These are phyloP conservation scores for Oriolus oriolus DNA, from an alignment of 2,113 vertebrate genomes.

Conservation along the genomic window DNA sequence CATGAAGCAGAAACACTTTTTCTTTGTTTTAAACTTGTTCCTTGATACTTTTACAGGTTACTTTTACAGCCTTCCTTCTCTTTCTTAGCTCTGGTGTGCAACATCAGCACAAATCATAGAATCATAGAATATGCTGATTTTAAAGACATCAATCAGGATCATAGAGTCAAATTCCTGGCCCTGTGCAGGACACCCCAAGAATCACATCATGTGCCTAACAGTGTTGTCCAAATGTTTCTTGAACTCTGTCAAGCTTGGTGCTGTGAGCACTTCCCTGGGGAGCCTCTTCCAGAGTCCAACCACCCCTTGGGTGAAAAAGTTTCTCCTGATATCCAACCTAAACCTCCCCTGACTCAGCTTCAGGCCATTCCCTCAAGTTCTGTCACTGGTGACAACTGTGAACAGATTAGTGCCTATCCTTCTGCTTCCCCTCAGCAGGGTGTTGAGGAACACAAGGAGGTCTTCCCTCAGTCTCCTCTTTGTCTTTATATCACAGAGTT, in stretches of 20 bases:
- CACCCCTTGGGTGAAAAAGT: not conserved
- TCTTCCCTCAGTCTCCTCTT: not conserved
- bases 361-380: not conserved
- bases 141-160: not conserved
- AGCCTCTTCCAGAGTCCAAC: not conserved
- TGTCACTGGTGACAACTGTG: not conserved
- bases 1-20: not conserved
- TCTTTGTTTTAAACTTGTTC: not conserved
- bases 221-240: not conserved
- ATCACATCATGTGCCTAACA: not conserved
- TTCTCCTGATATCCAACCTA: not conserved
- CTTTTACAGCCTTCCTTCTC: not conserved
- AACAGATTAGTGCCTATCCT: not conserved
- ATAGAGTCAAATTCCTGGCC: not conserved
- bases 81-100: not conserved
- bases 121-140: not conserved
- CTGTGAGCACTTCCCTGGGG: accelerated
- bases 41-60: not conserved
- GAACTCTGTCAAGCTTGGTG: not conserved
- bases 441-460: not conserved
- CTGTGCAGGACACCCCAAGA: not conserved
- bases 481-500: not conserved
- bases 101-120: not conserved
- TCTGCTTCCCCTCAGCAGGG: accelerated
- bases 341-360: not conserved